Base-by-base conservation (phyloP, 2,888 invertebrate species). In the Steromphala cineraria region DNA sequence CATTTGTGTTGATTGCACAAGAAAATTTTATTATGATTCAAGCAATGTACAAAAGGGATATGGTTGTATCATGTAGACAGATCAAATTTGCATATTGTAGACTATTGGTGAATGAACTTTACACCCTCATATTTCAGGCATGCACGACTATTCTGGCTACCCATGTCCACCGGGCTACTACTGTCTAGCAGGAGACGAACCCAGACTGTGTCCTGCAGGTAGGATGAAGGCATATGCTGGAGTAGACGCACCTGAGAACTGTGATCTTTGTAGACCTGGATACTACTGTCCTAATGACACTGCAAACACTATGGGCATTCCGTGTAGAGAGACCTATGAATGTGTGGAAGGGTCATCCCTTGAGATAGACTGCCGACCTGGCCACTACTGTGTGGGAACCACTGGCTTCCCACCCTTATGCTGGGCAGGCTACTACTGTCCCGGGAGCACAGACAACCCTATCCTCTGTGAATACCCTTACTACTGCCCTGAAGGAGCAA, bases 131-230 rank as follows among this genome's bases (percentile, higher is more conserved):
- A 75, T 80, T 87, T 17, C 83, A 92, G 92, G 91, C 36, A 92
- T 92, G 86, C 85, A 85, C 28, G 84, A 90, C 78, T 90, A 90
- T 84, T 84, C 87, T 0, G 82, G 83, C 19, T 89, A 86, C 83
- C 89, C 88, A 2, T 93, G 93, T 82, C 92, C 92, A n/a, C 87
- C 89, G 53, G 92, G 91, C 13, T 89, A 88, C 80, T 93, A 89
- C 86, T 93, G 93, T 84, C 82, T 87, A 53, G 81, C 76, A 17
- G 91, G 90, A 7, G 88, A 88, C 62, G 92, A 92, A 74, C 92
- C 92, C 36, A 67, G 85, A 1, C 84, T 90, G 36, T 93, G 93
- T 84, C 92, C 92, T 10, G 91, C 93, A 15, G 93, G 93, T 15
- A 85, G 85, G 21, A 90, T 91, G 91, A 87, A 90, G 75, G 89